These are phyloP conservation scores for Eira barbara DNA, from an alignment of 2,113 vertebrate species.

Conservation along the genomic window DNA sequence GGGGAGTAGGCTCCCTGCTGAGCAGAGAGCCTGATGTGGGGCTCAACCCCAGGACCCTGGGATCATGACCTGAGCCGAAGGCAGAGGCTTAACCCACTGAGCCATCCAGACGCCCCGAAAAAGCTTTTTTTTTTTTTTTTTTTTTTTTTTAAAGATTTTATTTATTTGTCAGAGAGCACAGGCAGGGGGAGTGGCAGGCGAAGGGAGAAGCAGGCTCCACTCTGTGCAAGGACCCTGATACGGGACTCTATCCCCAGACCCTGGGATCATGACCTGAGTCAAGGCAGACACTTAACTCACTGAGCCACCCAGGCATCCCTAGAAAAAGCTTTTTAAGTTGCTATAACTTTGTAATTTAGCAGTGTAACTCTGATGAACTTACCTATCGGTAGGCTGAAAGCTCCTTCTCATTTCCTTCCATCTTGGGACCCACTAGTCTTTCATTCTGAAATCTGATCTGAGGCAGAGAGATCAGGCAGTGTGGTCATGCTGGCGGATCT, in stretches of 20 bases:
- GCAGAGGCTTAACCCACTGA: background rate
- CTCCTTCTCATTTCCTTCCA: background rate
- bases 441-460: background rate
- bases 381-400: background rate
- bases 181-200: no score
- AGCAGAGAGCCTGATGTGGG: no score
- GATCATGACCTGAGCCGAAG: background rate
- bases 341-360: background rate
- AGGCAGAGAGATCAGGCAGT: background rate
- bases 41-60: no score
- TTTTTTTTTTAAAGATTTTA: no score
- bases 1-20: no score
- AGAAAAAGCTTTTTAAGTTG: background rate
- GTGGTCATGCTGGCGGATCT: background rate
- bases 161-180: no score
- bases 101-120: background rate
- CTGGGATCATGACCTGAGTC: background rate
- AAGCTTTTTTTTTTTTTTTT: no score
- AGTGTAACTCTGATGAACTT: background rate
- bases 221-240: no score
- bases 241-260: no score
- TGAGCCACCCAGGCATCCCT: background rate
- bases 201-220: no score
- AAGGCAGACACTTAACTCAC: background rate
- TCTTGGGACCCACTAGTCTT: background rate